Evolutionary conservation across 2,888 invertebrate genomes (phyloP), one percentile per base, ranked within the genome.

Genomic region (Gnatocerus cornutus): DNA sequence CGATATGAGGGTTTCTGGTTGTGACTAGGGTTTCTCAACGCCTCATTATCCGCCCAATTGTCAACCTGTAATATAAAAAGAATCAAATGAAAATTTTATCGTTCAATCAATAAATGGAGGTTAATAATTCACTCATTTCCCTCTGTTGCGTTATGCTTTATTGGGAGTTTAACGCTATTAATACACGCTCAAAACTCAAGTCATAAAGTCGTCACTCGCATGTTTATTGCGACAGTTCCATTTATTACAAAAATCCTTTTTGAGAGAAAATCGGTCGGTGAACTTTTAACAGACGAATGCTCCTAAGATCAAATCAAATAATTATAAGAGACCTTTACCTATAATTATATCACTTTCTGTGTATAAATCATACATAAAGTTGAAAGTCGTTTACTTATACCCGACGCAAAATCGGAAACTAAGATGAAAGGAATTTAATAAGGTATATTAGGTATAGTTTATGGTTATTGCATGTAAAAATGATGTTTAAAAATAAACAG

Each of bases 1-100:
- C 87, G 81, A 74, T 87, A 87, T 39, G 82, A 79, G n/a, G 86
- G 85, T 77, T 85, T 85, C n/a, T 71, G 67, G 33, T 48, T 56
- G 52, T 81, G 81, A 33, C 75, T 78, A 5, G 83, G 77, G 65
- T 81, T 83, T 1, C 82, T 76, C 13, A 83, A 73, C 16, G 83
- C 83, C 74, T 84, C 84, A 73, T 84, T 84, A 72, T 85, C 85
- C n/a, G 84, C 81, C 84, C 85, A 85, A 75, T 85, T 86, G 74
- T 84, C 85, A 50, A 84, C 84, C 84, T 85, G 67, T 56, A 81
- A 78, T 14, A 63, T 29, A 56, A 53, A 39, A 61, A 59, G 59
- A 29, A 43, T 29, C 37, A 9, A n/a, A 6, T 50, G 37, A 50
- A 61, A 59, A 33, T 33, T 59, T 59, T 33, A 59, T 59, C n/a